Percentiles rank a stretch among this genome's conserved stretches.
phyloP scores from a whole-genome alignment of 2,888 invertebrate genomes.

The Theristus sp. region DNA sequence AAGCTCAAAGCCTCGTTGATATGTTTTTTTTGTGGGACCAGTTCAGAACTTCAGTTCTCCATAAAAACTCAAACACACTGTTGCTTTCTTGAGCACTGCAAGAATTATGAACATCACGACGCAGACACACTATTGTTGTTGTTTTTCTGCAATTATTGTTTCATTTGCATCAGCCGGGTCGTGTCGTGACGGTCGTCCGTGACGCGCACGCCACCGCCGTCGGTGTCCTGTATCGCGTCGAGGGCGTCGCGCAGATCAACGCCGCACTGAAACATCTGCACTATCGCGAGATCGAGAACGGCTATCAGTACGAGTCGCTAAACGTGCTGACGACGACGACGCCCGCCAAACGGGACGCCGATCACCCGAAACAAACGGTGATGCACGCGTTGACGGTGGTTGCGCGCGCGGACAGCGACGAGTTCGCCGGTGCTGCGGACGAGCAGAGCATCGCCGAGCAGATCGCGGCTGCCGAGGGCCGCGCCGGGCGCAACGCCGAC shows the following conservation, averaged over 20 bases:
- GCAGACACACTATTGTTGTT: no score
- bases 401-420: conserved; percentile 27
- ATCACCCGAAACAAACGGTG: background rate
- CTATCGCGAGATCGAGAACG: conserved; percentile 20
- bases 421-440: conserved; percentile 28
- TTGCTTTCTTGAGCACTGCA: no score
- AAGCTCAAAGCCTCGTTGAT: no score
- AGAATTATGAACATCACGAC: no score
- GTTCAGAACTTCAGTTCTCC: no score
- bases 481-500: conserved; percentile 31
- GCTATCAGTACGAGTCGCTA: conserved; percentile 6
- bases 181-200: conserved; percentile 30
- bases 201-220: conserved; percentile 14
- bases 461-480: conserved; percentile 22
- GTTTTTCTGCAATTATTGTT: no score
- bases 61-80: no score
- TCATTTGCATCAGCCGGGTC: conserved; percentile 31
- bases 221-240: conserved; percentile 10
- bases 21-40: no score
- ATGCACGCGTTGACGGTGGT: conserved; percentile 27
- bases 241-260: conserved; percentile 13
- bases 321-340: no score
- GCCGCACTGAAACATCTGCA: conserved; percentile 19
- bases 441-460: conserved; percentile 24
- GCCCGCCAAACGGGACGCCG: background rate